phyloP scores from a whole-genome alignment of 2,888 invertebrate species.

The Drosophila picticornis region DNA sequence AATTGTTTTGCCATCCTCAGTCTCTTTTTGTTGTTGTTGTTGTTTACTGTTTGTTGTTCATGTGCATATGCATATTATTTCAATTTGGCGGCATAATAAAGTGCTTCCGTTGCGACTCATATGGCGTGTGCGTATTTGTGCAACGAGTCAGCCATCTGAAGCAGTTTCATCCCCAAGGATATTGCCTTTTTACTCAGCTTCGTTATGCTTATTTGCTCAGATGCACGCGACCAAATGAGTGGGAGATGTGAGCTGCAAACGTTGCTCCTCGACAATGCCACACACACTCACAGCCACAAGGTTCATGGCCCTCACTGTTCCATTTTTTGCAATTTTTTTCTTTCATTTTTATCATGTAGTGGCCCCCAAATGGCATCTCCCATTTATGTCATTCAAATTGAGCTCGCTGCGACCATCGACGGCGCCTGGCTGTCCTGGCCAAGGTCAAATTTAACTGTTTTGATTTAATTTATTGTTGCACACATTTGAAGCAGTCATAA shows the following conservation, averaged over 20 bases:
- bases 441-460: conserved; percentile 77
- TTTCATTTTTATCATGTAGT: conserved; percentile 21
- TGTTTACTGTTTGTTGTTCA: conserved; percentile 26
- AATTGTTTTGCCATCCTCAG: conserved; percentile 36
- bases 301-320: conserved; percentile 58
- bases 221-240: conserved; percentile 40
- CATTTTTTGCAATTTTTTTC: not conserved
- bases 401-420: conserved; percentile 12
- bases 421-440: conserved; percentile 53
- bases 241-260: not conserved
- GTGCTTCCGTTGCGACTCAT: conserved; percentile 64
- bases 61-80: conserved; percentile 75
- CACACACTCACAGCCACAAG: conserved; percentile 29
- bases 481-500: conserved; percentile 67
- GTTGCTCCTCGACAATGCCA: conserved; percentile 51
- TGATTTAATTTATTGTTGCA: conserved; percentile 79
- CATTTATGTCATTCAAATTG: conserved; percentile 41
- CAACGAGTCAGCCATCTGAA: conserved; percentile 3
- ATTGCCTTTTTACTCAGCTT: conserved; percentile 52
- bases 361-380: conserved; percentile 55
- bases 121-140: conserved; percentile 59
- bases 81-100: conserved; percentile 79
- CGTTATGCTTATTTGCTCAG: conserved; percentile 73
- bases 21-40: conserved; percentile 34
- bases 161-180: conserved; percentile 64